A percentile compares a stretch with the other conserved stretches of the same genome.
phyloP scores from a whole-genome alignment of 2,113 vertebrate genomes.

The Cranoglanis bouderius region DNA sequence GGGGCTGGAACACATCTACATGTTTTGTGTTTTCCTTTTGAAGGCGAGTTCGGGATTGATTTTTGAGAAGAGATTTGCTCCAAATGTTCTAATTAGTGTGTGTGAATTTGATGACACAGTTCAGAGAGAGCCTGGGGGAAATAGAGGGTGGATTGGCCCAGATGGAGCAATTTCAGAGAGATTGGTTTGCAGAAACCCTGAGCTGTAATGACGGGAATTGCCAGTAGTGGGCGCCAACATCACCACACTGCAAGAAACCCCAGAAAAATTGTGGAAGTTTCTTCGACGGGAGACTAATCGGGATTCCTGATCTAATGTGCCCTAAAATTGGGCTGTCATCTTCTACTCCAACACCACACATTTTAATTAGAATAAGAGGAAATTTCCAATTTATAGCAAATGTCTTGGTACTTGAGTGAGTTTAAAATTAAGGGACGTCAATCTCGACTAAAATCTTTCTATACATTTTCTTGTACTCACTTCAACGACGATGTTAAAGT shows the following conservation, averaged over 20 bases:
- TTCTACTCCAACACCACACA: background rate
- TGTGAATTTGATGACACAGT: conserved; percentile 53
- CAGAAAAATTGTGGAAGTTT: background rate
- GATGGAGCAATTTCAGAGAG: conserved; percentile 57
- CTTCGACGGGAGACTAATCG: background rate
- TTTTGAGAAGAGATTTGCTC: conserved; percentile 12
- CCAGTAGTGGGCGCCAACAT: conserved; percentile 63
- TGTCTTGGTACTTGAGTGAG: background rate
- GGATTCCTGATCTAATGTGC: background rate
- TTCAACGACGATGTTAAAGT: background rate
- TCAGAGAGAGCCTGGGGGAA: conserved; percentile 26
- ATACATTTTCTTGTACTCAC: background rate
- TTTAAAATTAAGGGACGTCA: background rate
- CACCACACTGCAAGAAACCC: background rate
- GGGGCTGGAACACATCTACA: background rate
- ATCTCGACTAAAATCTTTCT: background rate
- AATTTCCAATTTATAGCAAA: background rate
- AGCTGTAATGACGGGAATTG: conserved; percentile 51
- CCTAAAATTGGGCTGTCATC: background rate
- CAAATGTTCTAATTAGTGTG: conserved; percentile 42
- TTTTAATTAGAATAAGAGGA: background rate
- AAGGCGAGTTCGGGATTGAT: conserved; percentile 31
- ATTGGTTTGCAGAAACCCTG: conserved; percentile 41
- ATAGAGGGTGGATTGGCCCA: conserved; percentile 43
- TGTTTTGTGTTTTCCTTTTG: conserved; percentile 32